A percentile compares a stretch with the other conserved stretches of the same genome.
phyloP scores from a whole-genome alignment of 2,113 vertebrate species.

The Scartelaos histophorus region DNA sequence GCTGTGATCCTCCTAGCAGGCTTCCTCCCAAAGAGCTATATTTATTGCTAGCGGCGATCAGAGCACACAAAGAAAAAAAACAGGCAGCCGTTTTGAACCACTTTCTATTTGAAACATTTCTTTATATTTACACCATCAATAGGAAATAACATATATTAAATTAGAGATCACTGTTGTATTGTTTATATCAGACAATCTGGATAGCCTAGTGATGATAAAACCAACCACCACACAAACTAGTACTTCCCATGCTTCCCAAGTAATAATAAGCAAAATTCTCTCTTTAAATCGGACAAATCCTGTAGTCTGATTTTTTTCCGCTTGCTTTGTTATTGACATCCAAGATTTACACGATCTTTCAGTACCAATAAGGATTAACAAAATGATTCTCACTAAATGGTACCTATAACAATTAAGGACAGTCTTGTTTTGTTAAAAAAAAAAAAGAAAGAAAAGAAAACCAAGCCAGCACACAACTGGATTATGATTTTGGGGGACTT shows the following conservation, averaged over 20 bases:
- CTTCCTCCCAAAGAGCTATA: conserved; percentile 64
- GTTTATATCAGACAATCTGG: background rate
- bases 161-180: conserved; percentile 3
- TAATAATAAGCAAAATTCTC: background rate
- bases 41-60: conserved; percentile 61
- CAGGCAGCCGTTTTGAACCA: conserved; percentile 40
- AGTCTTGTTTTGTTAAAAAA: too few species aligned
- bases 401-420: too few species aligned
- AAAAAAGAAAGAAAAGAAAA: too few species aligned
- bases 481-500: too few species aligned
- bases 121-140: conserved; percentile 13
- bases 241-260: background rate
- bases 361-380: too few species aligned
- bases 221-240: background rate
- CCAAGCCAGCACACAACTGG: too few species aligned
- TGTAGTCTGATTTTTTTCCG: background rate
- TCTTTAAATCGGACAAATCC: too few species aligned
- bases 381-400: too few species aligned
- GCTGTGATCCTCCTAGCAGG: conserved; percentile 65
- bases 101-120: conserved; percentile 10
- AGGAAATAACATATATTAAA: conserved; percentile 40
- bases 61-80: conserved; percentile 45
- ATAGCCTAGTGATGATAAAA: background rate
- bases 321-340: too few species aligned
- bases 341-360: too few species aligned